Base-by-base conservation (phyloP, 2,888 invertebrate genomes). In the Cremastinae sp. region DNA sequence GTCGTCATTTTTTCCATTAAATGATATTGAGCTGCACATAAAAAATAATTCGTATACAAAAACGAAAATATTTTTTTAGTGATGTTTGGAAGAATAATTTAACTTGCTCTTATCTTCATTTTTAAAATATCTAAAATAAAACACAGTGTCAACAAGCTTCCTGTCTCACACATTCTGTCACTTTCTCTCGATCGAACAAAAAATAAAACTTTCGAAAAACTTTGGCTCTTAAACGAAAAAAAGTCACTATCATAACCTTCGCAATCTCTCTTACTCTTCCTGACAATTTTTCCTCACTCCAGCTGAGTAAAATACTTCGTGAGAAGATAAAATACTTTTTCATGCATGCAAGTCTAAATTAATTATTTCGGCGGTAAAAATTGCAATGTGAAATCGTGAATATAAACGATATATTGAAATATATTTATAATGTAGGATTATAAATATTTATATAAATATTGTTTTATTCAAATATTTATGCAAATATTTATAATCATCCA, bases 341-440 rank as follows among this genome's bases (percentile, higher is more conserved):
- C 66, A 71, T 74, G 76, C 62, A 74, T 77, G 71, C 59, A 61
- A 65, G 45, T 65, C 35, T 64, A 41, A 73, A 75, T n/a, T 28
- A 28, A 28, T 28, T 76, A 68, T 75, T 71, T 73, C 69, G 69
- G 77, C 71, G 75, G 71, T 76, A 64, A 71, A 71, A 70, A 78
- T 74, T 53, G 56, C 20, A 58, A 62, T 49, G 47, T 69, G 28
- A 39, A 45, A 70, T 65, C 20, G 41, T 74, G 43, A 61, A 45
- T 71, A 55, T 47, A n/a, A n/a, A n/a, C 47, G 74, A 59, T 20
- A 37, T 72, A 75, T 35, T 68, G 68, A 64, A 20, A 68, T 68
- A 59, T 65, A 49, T 49, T 55, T 71, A 65, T 64, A 51, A n/a
- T n/a, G n/a, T n/a, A n/a, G n/a, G n/a, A n/a, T n/a, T 22, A 55